Base-by-base conservation (phyloP, 2,888 invertebrate genomes). In the Chrysomela aeneicollis region DNA sequence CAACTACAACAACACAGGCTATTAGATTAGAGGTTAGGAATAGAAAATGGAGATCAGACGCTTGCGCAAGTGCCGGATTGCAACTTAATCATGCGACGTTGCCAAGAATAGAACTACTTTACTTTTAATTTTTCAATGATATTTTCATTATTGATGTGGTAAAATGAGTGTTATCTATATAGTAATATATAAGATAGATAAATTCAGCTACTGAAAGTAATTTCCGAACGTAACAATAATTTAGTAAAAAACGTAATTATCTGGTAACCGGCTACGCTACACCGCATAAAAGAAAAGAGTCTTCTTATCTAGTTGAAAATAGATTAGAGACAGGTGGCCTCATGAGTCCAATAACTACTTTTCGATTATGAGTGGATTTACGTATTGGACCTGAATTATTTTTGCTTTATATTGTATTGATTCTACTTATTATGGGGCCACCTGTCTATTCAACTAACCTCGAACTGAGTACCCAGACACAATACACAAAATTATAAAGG, bases 171-270 rank as follows among this genome's bases (percentile, higher is more conserved):
- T 12, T 2, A 35, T 35, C 35, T 47, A 17, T 17, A 47, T 47
- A 47, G 10, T n/a, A 26, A 26, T 26, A 26, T 47, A 5, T 15
- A 10, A 47, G 9, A 47, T 47, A 17, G 32, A 52, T 52, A 52
- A 30, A 52, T 52, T 52, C 21, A 21, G 52, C 9, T 30, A 52
- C 19, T 30, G 2, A 17, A 21, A 19, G 15, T 19, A 18, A 58
- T 53, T 59, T 58, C 61, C 52, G 58, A 59, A 22, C 47, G 15
- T 17, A 17, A 15, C 17, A 47, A 17, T 47, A 10, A 47, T 42
- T 42, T 3, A 42, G 3, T 42, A 42, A 42, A 42, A 42, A 42
- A 42, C 17, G 42, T 42, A 42, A 42, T 42, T 42, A 42, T 42
- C 42, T 10, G 10, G 42, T 2, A 42, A 6, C 42, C 47, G 47